These are phyloP conservation scores for Andrena cerasifolii DNA, from an alignment of 1,140 invertebrate species.

Conservation along the genomic window DNA sequence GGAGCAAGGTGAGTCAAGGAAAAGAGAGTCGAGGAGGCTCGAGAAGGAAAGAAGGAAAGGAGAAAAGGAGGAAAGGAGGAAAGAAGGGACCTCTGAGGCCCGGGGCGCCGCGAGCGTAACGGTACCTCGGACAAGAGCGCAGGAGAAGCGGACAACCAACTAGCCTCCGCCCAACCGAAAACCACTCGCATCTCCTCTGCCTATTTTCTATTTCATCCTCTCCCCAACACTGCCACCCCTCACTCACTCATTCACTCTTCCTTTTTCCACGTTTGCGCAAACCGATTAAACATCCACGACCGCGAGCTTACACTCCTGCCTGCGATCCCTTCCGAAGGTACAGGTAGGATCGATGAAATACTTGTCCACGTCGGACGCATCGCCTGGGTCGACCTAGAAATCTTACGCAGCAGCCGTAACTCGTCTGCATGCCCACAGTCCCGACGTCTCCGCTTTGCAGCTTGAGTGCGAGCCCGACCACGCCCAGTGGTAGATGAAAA, in stretches of 20 bases:
- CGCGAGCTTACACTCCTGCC: no score
- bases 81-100: conserved; percentile 55
- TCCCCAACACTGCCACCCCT: background rate
- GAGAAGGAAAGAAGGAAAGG: background rate
- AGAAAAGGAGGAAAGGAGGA: conserved; percentile 5
- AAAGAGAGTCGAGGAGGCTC: background rate
- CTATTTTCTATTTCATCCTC: background rate
- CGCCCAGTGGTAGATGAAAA: no score
- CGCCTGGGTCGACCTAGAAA: no score
- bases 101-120: conserved; percentile 62
- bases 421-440: no score
- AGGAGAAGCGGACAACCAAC: conserved; percentile 50
- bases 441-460: no score
- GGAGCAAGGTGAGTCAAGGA: background rate
- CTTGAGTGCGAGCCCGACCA: no score
- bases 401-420: no score
- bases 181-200: conserved; percentile 36
- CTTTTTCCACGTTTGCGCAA: no score
- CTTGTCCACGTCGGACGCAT: no score
- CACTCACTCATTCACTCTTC: background rate
- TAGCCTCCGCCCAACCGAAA: conserved; percentile 61
- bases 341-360: no score
- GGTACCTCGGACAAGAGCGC: conserved; percentile 58
- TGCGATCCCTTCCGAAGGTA: no score
- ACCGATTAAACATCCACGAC: background rate